Evolutionary conservation across 1,140 invertebrate species (phyloP).

Genomic region (Drosophila saltans): DNA sequence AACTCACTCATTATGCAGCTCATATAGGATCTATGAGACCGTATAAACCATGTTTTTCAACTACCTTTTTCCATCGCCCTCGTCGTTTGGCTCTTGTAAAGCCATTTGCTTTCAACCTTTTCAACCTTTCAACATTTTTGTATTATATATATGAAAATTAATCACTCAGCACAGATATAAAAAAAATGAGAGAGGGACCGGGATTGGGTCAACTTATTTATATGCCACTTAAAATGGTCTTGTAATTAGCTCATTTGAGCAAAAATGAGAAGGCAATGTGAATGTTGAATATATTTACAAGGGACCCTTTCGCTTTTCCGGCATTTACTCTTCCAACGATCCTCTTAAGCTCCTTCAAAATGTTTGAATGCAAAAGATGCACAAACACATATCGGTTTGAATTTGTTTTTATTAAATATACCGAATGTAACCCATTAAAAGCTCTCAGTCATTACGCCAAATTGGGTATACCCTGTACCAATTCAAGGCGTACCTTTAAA

Average conservation of each 20-base stretch:
- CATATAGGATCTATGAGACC: conserved; percentile 56
- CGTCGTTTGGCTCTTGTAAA: conserved; percentile 33
- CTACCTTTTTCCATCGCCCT: conserved; percentile 50
- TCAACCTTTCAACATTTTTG: conserved; percentile 53
- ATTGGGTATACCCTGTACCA: neutral
- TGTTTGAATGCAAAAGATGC: no score
- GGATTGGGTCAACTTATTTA: conserved; percentile 50
- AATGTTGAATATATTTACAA: conserved; percentile 38
- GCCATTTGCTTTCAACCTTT: conserved; percentile 43
- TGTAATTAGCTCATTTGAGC: conserved; percentile 72
- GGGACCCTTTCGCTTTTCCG: conserved; percentile 33
- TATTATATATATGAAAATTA: conserved; percentile 78
- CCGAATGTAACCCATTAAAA: no score
- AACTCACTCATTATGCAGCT: conserved; percentile 59
- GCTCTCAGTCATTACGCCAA: no score
- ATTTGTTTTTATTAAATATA: no score
- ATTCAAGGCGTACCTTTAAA: no score
- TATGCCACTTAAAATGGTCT: conserved; percentile 63
- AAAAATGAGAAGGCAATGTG: conserved; percentile 29
- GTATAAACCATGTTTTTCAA: conserved; percentile 63
- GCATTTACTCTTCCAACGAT: neutral
- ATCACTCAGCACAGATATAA: conserved; percentile 57
- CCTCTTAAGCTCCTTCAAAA: no score
- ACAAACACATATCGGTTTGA: no score
- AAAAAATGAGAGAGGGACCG: neutral